Conservation (phyloP, 2,888 invertebrate species). For the Idaea biselata region DNA sequence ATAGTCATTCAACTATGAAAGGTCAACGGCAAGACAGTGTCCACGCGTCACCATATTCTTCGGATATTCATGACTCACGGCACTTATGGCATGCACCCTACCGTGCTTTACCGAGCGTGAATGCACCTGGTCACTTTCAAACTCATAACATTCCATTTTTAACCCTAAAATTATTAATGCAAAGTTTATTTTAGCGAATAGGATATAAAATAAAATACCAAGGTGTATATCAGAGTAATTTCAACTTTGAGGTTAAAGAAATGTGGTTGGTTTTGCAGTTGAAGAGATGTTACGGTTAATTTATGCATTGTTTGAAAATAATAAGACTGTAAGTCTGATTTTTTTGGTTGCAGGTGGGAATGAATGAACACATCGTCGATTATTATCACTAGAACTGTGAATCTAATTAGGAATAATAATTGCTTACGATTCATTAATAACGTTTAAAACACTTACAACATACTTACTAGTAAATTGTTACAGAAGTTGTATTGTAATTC, state of each 20-base stretch:
- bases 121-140: conserved; percentile 58
- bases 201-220: neutral
- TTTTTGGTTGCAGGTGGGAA: neutral
- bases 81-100: conserved; percentile 37
- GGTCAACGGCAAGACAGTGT: conserved; percentile 49
- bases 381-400: neutral
- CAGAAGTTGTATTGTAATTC: too few relatives aligned
- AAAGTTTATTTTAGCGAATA: neutral
- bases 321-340: neutral
- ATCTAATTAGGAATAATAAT: conserved; percentile 17
- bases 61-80: conserved; percentile 49
- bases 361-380: neutral
- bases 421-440: neutral
- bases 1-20: conserved; percentile 37
- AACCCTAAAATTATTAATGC: conserved; percentile 6
- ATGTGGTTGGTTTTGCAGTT: conserved; percentile 3
- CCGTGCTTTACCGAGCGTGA: conserved; percentile 61
- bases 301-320: conserved; percentile 1
- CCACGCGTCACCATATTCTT: conserved; percentile 62
- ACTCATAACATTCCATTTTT: conserved; percentile 8
- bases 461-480: too few relatives aligned
- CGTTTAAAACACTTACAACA: too few relatives aligned
- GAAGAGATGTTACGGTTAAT: neutral
- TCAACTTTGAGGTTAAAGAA: neutral
- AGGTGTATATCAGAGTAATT: neutral